Evolutionary conservation across 1,140 invertebrate genomes (phyloP).

Genomic region (Sweltsa coloradensis): DNA sequence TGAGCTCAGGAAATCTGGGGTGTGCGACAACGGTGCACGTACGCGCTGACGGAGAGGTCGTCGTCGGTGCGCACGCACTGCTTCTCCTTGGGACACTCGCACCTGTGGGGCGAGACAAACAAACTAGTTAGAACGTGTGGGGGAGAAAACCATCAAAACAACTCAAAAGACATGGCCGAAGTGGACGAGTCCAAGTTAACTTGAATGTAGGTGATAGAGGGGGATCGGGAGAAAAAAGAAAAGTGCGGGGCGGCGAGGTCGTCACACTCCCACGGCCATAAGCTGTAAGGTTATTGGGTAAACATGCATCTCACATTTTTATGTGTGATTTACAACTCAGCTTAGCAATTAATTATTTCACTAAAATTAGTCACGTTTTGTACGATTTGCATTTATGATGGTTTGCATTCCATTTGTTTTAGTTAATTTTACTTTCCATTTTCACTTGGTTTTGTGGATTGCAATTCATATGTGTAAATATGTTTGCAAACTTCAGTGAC

Average conservation of each 20-base stretch:
- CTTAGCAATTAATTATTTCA: too few species aligned
- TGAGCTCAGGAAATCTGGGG: too few species aligned
- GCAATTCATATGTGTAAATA: neutral
- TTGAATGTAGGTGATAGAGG: neutral
- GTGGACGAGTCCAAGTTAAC: neutral
- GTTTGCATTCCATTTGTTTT: neutral
- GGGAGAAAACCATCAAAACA: neutral
- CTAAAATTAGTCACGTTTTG: too few species aligned
- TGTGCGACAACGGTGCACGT: constrained; percentile 40
- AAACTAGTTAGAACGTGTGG: neutral
- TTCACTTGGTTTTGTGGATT: neutral
- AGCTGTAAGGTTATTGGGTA: too few species aligned
- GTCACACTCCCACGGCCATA: too few species aligned
- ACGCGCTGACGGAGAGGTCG: constrained; percentile 41
- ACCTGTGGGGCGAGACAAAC: constrained; percentile 33
- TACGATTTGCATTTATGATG: too few species aligned
- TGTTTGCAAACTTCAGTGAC: neutral
- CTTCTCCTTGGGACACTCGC: constrained; percentile 33
- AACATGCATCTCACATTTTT: too few species aligned
- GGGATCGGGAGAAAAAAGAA: neutral
- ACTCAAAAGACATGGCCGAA: neutral
- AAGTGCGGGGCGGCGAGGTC: neutral
- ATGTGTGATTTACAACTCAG: too few species aligned
- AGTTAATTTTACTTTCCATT: neutral
- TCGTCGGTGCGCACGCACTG: constrained; percentile 40